phyloP scores from a whole-genome alignment of 2,797 vertebrate species.

The Sandelia bainsii region DNA sequence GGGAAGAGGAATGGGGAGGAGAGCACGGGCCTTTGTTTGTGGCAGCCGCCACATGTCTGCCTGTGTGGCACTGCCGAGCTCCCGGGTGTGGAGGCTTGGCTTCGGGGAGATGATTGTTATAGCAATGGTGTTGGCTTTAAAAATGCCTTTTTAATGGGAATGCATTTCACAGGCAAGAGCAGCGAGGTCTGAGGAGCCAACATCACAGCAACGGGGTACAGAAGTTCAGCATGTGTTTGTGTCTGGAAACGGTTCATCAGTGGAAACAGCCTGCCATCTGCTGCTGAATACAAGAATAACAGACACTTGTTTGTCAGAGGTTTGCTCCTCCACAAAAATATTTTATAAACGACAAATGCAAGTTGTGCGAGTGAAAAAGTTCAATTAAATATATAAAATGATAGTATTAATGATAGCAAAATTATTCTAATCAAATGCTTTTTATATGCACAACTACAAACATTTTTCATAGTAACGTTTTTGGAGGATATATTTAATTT shows the following conservation, averaged over 20 bases:
- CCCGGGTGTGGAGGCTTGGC: conserved; percentile 78
- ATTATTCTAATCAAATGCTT: neutral
- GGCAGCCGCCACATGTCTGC: conserved; percentile 85
- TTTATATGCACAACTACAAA: neutral
- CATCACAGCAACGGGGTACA: conserved; percentile 72
- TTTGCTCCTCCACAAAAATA: conserved; percentile 13
- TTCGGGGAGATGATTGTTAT: conserved; percentile 86
- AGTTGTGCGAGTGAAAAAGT: conserved; percentile 4
- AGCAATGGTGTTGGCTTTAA: conserved; percentile 86
- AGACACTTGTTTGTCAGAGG: conserved; percentile 19
- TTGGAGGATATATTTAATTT: conserved; percentile 5
- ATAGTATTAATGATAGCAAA: too few relatives aligned
- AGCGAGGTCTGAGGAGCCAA: conserved; percentile 79
- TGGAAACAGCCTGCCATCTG: conserved; percentile 89
- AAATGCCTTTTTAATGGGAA: conserved; percentile 87
- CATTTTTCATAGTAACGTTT: neutral
- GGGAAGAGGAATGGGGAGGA: conserved; percentile 72
- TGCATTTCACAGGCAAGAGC: conserved; percentile 85
- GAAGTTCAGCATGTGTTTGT: conserved; percentile 72
- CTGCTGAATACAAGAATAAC: conserved; percentile 65
- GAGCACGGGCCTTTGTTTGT: conserved; percentile 83
- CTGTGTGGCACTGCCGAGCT: conserved; percentile 81
- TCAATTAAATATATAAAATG: neutral
- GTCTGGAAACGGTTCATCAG: conserved; percentile 55
- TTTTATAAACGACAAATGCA: conserved; percentile 11